Evolutionary conservation across 2,797 vertebrate genomes (phyloP).

Genomic region (Hypotaenidia philippensis): DNA sequence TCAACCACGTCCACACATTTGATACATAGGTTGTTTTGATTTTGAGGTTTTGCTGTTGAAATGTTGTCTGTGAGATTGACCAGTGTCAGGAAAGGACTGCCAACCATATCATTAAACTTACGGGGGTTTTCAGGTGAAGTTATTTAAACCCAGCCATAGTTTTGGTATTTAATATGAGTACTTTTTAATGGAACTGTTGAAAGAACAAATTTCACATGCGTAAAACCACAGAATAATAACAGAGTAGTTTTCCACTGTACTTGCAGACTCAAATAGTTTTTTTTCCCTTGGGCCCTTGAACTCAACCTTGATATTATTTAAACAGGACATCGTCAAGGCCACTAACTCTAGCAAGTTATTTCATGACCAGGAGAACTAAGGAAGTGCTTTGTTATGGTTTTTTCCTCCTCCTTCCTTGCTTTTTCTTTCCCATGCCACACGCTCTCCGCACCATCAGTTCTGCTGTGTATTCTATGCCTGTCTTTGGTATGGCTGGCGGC

Average conservation of each 20-base stretch:
- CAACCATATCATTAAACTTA: constrained; percentile 4
- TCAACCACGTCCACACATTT: background rate
- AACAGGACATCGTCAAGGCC: constrained; percentile 49
- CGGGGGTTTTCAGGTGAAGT: constrained; percentile 32
- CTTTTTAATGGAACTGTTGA: constrained; percentile 52
- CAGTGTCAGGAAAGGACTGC: background rate
- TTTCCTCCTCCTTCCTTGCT: background rate
- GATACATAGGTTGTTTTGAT: background rate
- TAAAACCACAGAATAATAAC: constrained; percentile 56
- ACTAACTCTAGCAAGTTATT: constrained; percentile 2
- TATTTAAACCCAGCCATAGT: constrained; percentile 4
- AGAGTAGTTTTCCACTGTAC: constrained; percentile 52
- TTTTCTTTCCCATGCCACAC: background rate
- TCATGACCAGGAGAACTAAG: background rate
- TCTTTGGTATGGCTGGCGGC: background rate
- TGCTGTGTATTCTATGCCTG: rapidly evolving
- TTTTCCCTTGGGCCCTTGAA: constrained; percentile 19
- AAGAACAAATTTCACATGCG: constrained; percentile 47
- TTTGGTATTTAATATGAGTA: constrained; percentile 29
- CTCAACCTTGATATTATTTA: constrained; percentile 52
- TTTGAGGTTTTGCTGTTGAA: constrained; percentile 9
- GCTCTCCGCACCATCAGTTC: background rate
- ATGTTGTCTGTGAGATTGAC: background rate
- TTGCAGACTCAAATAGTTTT: constrained; percentile 44
- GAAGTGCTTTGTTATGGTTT: constrained; percentile 2